Base-by-base conservation (phyloP, 2,797 vertebrate species). In the Ataeniobius toweri region DNA sequence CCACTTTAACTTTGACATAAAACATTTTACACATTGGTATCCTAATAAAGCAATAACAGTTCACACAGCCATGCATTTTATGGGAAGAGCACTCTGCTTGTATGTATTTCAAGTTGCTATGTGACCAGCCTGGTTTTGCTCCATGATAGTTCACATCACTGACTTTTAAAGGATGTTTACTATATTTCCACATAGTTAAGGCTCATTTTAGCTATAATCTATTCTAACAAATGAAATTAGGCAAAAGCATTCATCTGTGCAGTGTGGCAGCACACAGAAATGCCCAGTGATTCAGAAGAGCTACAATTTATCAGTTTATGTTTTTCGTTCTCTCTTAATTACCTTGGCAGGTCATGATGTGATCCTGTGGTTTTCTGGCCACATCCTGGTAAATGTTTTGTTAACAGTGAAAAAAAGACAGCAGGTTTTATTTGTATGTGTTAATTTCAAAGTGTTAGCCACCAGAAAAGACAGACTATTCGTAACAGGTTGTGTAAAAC, bases 191-290 rank as follows among this genome's bases (percentile, higher is more conserved):
- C 71, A 78, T 73, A 84, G 75, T 89, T 80, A 78, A 84, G 80
- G 85, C 81, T 88, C 79, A 77, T 86, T 90, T 90, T 74, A 90
- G 85, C 86, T 87, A 71, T 78, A 85, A 79, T 84, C 76, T 78
- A 84, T 78, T 84, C 76, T 81, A 83, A 79, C 85, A 80, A 88
- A 88, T 84, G 81, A 88, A 83, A 92, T 91, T 73, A 88, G 55
- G 71, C 82, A 80, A 73, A 77, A 76, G 74, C 81, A 76, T 80
- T 91, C 81, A 85, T 81, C 74, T 80, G 67, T 88, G 85, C 80
- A 83, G 78, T 79, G 71, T 82, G 68, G 76, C 82, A 83, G 83
- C 79, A 81, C 76, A 88, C 68, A 82, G 80, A 83, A 65, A 89
- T 85, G 79, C 75, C 71, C 82, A 86, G 73, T 82, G 85, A 88